Conservation (phyloP, 1,140 invertebrate species). For the Caenorhabditis latens region DNA sequence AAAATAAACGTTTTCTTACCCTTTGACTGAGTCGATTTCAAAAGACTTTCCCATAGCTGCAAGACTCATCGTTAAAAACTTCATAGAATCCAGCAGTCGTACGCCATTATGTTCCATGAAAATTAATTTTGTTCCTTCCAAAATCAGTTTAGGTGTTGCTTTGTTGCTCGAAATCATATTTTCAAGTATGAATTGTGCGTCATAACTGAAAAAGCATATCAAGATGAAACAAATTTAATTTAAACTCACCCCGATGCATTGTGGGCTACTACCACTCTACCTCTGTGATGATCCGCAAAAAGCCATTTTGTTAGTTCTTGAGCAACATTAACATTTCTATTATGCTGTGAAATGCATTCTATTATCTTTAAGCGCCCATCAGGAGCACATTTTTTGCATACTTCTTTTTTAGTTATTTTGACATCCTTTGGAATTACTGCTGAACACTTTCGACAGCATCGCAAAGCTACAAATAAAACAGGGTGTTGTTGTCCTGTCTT, state of each 20-base stretch:
- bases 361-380: not conserved
- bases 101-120: not conserved
- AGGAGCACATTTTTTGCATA: not conserved
- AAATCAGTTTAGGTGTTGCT: not conserved
- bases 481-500: not conserved
- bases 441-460: not conserved
- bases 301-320: not conserved
- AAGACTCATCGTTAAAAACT: not conserved
- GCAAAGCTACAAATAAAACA: not conserved
- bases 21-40: conserved; percentile 1
- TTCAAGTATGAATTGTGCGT: not conserved
- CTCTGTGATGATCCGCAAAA: not conserved
- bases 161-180: not conserved
- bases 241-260: not conserved
- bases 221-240: too few relatives aligned
- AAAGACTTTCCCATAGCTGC: not conserved
- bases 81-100: not conserved
- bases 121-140: not conserved
- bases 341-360: not conserved
- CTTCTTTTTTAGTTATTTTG: not conserved
- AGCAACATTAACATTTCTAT: not conserved
- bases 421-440: not conserved
- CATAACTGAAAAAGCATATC: not conserved
- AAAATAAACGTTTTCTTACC: not conserved
- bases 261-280: not conserved